Evolutionary conservation across 2,888 invertebrate genomes (phyloP).

Genomic region (Mesorhabditis sp.): DNA sequence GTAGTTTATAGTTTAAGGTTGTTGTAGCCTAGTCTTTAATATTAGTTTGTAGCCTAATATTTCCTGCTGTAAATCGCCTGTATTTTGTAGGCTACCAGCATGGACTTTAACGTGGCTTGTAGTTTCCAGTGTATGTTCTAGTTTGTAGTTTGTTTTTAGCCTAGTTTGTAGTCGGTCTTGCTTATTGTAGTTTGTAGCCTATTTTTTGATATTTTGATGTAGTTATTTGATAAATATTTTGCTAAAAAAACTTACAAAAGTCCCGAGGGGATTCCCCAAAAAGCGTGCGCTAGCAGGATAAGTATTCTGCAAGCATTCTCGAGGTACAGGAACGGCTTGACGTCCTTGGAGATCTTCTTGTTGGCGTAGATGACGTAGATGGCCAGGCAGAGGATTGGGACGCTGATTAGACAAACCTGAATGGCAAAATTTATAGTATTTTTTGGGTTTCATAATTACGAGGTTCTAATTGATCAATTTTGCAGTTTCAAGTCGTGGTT

Average conservation of each 20-base stretch:
- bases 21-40: too few species aligned
- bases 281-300: conserved; percentile 1
- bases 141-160: background rate
- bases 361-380: background rate
- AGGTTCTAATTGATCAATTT: too few species aligned
- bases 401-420: conserved; percentile 4
- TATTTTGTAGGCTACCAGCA: too few species aligned
- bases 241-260: background rate
- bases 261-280: conserved; percentile 2
- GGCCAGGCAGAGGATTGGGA: background rate
- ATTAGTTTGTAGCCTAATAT: too few species aligned
- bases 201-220: background rate
- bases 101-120: too few species aligned
- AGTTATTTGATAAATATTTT: background rate
- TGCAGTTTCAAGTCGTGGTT: too few species aligned
- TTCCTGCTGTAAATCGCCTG: too few species aligned
- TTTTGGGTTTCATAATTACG: too few species aligned
- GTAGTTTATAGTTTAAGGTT: too few species aligned
- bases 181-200: background rate
- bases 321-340: background rate
- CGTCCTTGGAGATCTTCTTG: background rate
- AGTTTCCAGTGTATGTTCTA: background rate
- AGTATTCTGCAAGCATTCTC: background rate
- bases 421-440: background rate
- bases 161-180: background rate